These are phyloP conservation scores for Doris montereyensis DNA, from an alignment of 2,888 invertebrate genomes.

Conservation along the genomic window DNA sequence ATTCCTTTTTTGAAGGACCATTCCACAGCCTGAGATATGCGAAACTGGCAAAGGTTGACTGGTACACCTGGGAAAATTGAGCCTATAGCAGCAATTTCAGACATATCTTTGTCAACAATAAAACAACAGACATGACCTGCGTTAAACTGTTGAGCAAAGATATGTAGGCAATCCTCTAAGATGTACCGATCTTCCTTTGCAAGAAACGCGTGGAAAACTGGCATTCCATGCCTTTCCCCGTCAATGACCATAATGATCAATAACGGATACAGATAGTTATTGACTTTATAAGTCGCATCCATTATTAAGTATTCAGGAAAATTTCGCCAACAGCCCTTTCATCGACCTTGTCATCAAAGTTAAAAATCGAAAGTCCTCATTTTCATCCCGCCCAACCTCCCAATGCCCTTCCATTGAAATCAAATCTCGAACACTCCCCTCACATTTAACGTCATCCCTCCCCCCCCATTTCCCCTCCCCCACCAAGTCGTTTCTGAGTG, in stretches of 20 bases:
- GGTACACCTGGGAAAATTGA: constrained; percentile 1
- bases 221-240: background rate
- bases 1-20: background rate
- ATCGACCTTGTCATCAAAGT: background rate
- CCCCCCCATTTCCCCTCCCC: background rate
- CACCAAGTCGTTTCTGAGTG: background rate
- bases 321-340: background rate
- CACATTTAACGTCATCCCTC: background rate
- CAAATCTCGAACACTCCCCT: background rate
- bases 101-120: constrained; percentile 16
- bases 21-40: constrained; percentile 14
- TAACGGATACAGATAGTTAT: background rate
- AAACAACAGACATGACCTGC: background rate
- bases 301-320: background rate
- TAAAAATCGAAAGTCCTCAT: background rate
- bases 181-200: constrained; percentile 2
- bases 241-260: background rate
- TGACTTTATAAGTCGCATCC: background rate
- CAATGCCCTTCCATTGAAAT: background rate
- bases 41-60: constrained; percentile 6
- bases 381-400: background rate
- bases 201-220: background rate
- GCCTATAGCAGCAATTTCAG: background rate
- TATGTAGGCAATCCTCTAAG: background rate
- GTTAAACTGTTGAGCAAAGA: constrained; percentile 8